Percentiles rank a stretch among this genome's conserved stretches.
phyloP scores from a whole-genome alignment of 2,888 invertebrate genomes.

The Esperia sulphurella region DNA sequence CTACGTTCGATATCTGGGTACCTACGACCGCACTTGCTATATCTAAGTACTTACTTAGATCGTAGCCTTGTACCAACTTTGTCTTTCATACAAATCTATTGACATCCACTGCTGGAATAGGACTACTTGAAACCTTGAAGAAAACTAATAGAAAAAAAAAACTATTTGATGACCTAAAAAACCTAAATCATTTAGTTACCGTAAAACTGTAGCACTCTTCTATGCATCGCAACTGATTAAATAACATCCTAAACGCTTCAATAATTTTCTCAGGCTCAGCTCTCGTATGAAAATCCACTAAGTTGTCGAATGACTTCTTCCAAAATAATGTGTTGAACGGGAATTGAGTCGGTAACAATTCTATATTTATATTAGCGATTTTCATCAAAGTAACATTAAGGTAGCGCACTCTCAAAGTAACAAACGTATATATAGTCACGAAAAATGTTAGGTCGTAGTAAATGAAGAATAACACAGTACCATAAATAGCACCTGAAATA shows the following conservation, averaged over 20 bases:
- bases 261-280: constrained; percentile 30
- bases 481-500: constrained; percentile 24
- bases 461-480: constrained; percentile 33
- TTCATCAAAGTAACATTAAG: constrained; percentile 53
- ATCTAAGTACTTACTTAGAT: no score
- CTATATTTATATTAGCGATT: constrained; percentile 33
- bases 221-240: constrained; percentile 28
- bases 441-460: constrained; percentile 40
- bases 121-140: background rate
- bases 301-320: constrained; percentile 37
- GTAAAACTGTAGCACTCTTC: constrained; percentile 35
- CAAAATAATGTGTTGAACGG: constrained; percentile 42
- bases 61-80: no score
- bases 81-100: no score
- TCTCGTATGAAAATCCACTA: constrained; percentile 36
- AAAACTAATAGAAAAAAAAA: no score
- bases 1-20: no score
- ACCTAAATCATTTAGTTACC: constrained; percentile 29
- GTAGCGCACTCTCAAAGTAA: constrained; percentile 42
- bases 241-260: constrained; percentile 35
- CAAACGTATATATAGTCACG: constrained; percentile 25
- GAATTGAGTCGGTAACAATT: constrained; percentile 41
- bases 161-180: background rate
- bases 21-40: no score
- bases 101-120: no score